These are phyloP conservation scores for Aramus guarauna DNA, from an alignment of 2,113 vertebrate genomes.

Conservation along the genomic window DNA sequence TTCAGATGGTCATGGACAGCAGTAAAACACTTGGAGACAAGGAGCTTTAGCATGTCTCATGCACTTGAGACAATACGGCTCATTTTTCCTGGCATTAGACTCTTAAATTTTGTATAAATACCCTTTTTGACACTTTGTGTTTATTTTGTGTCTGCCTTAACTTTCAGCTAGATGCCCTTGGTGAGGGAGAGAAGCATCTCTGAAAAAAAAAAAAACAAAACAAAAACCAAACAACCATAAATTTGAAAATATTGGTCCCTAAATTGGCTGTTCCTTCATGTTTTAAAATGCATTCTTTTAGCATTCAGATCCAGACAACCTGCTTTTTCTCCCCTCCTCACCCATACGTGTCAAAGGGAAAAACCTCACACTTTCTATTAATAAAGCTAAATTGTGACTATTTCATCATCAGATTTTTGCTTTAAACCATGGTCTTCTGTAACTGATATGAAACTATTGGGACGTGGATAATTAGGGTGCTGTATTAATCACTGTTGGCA, in stretches of 20 bases:
- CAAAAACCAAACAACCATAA: neutral
- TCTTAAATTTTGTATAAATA: constrained; percentile 4
- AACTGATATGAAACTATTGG: neutral
- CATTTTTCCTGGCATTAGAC: neutral
- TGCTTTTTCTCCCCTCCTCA: neutral
- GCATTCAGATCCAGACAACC: neutral
- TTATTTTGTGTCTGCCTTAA: neutral
- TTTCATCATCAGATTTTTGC: neutral
- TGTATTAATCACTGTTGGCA: constrained; percentile 14
- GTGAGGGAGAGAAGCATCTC: neutral
- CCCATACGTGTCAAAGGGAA: neutral
- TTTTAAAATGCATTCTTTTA: neutral
- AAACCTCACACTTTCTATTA: neutral
- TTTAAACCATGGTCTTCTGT: neutral
- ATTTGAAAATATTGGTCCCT: neutral
- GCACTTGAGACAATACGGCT: neutral
- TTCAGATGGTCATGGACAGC: neutral
- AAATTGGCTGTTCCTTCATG: neutral
- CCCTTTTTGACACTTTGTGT: neutral
- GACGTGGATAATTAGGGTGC: neutral
- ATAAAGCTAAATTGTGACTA: neutral
- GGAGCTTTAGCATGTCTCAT: neutral
- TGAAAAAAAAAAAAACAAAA: too few relatives aligned
- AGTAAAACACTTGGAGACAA: constrained; percentile 34
- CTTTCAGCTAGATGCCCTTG: neutral